Evolutionary conservation across 2,797 vertebrate species (phyloP), one percentile per base, ranked within the genome.

Genomic region (Echeneis naucrates): DNA sequence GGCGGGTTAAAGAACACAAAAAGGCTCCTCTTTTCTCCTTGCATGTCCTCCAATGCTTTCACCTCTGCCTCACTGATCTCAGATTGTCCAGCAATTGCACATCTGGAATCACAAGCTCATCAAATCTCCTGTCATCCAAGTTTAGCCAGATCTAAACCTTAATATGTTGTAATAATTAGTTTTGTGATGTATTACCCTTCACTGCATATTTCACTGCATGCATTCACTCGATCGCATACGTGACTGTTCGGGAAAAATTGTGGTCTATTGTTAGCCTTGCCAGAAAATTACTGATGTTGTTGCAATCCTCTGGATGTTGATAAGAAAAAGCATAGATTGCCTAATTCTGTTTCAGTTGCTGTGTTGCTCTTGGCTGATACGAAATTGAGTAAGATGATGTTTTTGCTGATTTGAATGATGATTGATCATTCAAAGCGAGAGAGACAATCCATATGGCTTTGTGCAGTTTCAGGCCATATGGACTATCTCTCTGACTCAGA

Each of bases 401-500:
- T 84, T 50, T 30, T 44, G 42, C 50, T 23, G 64, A 54, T 62
- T 66, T 56, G 68, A 62, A 79, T 72, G 62, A 75, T 80, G 80
- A 87, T 75, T 68, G 82, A 88, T 83, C 14, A 33, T 72, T 23
- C 2, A 45, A 17, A 35, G 60, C 74, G 37, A 67, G 51, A 68
- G 48, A 82, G 73, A 65, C 42, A 8, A 53, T 44, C 74, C 83
- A 72, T 70, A 75, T 82, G 81, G 74, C 82, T 70, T 13, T 0
- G 59, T 61, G 78, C 81, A 42, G 54, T 68, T 69, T 55, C 17
- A 47, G 77, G 65, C 80, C 84, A 81, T 81, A 72, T 81, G 79
- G 67, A 76, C 77, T 45, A 21, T 78, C 79, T 80, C 72, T 82
- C 70, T 87, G 88, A 90, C 86, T 90, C 88, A 79, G 57, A 75